Base-by-base conservation (phyloP, 2,113 vertebrate genomes). In the Camelus dromedarius region DNA sequence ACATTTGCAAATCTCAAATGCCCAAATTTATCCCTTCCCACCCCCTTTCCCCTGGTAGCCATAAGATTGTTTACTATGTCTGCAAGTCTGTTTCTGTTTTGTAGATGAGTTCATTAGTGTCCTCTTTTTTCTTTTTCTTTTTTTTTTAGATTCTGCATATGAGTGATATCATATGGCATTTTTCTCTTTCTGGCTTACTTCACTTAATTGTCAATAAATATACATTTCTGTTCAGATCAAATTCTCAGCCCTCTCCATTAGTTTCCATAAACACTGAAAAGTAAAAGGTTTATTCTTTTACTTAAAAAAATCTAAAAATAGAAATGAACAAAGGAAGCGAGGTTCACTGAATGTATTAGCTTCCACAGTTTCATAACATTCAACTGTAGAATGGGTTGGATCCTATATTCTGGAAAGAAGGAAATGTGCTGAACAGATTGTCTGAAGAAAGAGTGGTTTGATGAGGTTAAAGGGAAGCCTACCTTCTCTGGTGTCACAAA, bases 401-500 rank as follows among this genome's bases (percentile, higher is more conserved):
- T 69, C 12, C 19, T 70, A 20, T 42, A 58, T 90, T 94, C 28
- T 79, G 30, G 52, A 76, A 94, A 79, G 48, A 92, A 89, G 60
- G 22, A 69, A 96, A 90, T 16, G 2, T 87, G 18, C 20, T 75
- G 35, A 82, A 80, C 12, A 52, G 9, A 32, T 67, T 85, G 22
- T 81, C 30, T 93, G 56, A 95, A 35, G n/a, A 82, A 95, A 95
- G 15, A 79, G 30, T 75, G 35, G 7, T 52, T 93, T 13, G 13
- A 75, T 83, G 8, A 91, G 5, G 0, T 85, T 93, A 85, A 56
- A 96, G 46, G 66, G 69, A 95, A 94, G 8, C 58, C 70, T 73
- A 82, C 16, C 15, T 89, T 85, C 24, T 83, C 32, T 96, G 72
- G 67, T 82, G 19, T 92, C 32, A 86, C 60, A 79, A n/a, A 96